Conservation (phyloP, 2,888 invertebrate genomes). For the Myathropa florea region DNA sequence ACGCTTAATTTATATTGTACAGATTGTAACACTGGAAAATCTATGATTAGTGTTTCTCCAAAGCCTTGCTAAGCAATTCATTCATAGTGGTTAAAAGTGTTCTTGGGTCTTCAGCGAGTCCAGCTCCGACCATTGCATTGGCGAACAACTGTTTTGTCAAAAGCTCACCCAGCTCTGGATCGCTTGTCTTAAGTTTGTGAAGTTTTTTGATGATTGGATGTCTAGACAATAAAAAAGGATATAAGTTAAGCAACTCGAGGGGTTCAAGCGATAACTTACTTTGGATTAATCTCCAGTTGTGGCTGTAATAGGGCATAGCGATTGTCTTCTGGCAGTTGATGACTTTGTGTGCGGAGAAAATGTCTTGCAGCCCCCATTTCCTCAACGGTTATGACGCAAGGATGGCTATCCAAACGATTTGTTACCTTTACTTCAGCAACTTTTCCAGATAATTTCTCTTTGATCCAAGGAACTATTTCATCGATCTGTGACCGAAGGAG, state of each 20-base stretch:
- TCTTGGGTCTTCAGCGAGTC: constrained; percentile 94
- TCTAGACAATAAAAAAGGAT: constrained; percentile 80
- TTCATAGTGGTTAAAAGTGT: constrained; percentile 92
- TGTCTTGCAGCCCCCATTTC: constrained; percentile 99
- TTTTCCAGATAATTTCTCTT: constrained; percentile 88
- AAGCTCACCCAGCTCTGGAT: constrained; percentile 91
- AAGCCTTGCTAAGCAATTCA: constrained; percentile 89
- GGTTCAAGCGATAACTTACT: constrained; percentile 82
- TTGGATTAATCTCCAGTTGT: constrained; percentile 95
- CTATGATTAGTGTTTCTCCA: constrained; percentile 86
- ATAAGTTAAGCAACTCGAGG: not conserved
- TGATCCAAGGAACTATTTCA: constrained; percentile 89
- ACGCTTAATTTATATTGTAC: constrained; percentile 18
- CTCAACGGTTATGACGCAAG: constrained; percentile 96
- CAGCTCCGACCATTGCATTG: constrained; percentile 97
- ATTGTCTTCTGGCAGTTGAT: constrained; percentile 90
- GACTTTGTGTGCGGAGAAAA: constrained; percentile 94
- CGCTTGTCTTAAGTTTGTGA: constrained; percentile 86
- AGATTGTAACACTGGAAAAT: not conserved
- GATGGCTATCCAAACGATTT: constrained; percentile 91
- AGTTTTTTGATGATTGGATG: constrained; percentile 96
- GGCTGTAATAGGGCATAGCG: constrained; percentile 93
- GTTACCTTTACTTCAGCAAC: constrained; percentile 92
- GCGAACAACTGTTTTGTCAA: constrained; percentile 94
- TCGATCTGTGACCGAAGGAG: constrained; percentile 89